Evolutionary conservation across 1,140 invertebrate species (phyloP), one percentile per base, ranked within the genome.

Genomic region (Apis laboriosa): DNA sequence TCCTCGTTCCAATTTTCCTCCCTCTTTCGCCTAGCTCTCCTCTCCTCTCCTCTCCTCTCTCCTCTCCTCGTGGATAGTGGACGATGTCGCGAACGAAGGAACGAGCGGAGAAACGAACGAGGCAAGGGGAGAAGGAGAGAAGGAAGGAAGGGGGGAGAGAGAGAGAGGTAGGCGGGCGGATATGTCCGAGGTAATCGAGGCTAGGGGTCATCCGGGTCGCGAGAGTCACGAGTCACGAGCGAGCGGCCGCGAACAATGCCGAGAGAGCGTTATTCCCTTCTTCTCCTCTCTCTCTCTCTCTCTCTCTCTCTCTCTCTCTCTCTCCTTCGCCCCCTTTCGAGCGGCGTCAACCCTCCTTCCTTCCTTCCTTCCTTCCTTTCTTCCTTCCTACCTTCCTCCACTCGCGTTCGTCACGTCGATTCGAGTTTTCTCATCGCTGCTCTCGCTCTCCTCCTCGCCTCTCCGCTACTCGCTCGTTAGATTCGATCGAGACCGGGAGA

Each of bases 151-250:
- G n/a, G n/a, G n/a, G n/a, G n/a, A 56, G 76, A 58, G 64, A 61
- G 67, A 63, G 89, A 84, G 90, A 43, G 85, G 86, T 74, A 88
- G 89, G 86, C 90, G 92, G 91, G 91, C 93, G 93, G 92, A 94
- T 94, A 91, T 94, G 92, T 93, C 92, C 92, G 92, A 93, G 91
- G 92, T 94, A 94, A 94, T 94, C 93, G 93, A 93, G 92, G 93
- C 91, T 93, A 92, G 90, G 92, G 92, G 92, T 94, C 92, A 94
- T 91, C 90, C 90, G 90, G 93, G 93, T 94, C 92, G 90, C 83
- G 93, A 89, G 92, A 94, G 92, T 94, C 92, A 93, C 93, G 93
- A 93, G 93, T 93, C 93, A 93, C 93, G 93, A 94, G 90, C 91
- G 92, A 94, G 88, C 92, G 93, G 91, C 90, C 90, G 90, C 92